Conservation (phyloP, 2,888 invertebrate species). For the Sthenelais limicola region DNA sequence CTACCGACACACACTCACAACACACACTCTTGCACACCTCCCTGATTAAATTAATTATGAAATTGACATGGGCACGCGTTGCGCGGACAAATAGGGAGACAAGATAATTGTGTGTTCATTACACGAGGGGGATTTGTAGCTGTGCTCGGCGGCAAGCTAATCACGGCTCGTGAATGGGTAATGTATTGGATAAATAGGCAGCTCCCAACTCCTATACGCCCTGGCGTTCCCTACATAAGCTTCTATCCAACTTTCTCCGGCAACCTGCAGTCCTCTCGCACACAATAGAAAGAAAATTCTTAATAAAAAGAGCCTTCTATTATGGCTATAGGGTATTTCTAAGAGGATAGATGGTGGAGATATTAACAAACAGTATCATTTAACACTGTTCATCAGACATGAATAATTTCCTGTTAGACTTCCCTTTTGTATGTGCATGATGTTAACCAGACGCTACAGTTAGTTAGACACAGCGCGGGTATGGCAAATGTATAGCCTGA, state of each 20-base stretch:
- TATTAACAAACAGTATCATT: too few relatives aligned
- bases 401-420: too few relatives aligned
- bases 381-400: too few relatives aligned
- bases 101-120: slow-evolving; percentile 39
- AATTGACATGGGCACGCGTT: slow-evolving; percentile 14
- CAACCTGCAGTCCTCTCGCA: too few relatives aligned
- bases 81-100: slow-evolving; percentile 31
- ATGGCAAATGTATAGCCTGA: too few relatives aligned
- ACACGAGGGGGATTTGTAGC: slow-evolving; percentile 30
- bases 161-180: slow-evolving; percentile 33
- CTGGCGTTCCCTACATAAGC: too few relatives aligned
- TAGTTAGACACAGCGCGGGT: too few relatives aligned
- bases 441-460: too few relatives aligned
- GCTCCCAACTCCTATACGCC: too few relatives aligned
- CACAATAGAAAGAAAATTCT: neutral
- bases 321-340: neutral
- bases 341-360: neutral
- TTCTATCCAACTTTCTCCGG: too few relatives aligned
- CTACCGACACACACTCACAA: too few relatives aligned
- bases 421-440: too few relatives aligned
- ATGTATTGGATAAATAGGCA: slow-evolving; percentile 38
- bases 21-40: neutral
- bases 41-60: slow-evolving; percentile 37
- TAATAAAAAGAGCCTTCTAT: neutral
- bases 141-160: slow-evolving; percentile 20